These are phyloP conservation scores for Sesamia inferens DNA, from an alignment of 2,888 invertebrate species.

Conservation along the genomic window DNA sequence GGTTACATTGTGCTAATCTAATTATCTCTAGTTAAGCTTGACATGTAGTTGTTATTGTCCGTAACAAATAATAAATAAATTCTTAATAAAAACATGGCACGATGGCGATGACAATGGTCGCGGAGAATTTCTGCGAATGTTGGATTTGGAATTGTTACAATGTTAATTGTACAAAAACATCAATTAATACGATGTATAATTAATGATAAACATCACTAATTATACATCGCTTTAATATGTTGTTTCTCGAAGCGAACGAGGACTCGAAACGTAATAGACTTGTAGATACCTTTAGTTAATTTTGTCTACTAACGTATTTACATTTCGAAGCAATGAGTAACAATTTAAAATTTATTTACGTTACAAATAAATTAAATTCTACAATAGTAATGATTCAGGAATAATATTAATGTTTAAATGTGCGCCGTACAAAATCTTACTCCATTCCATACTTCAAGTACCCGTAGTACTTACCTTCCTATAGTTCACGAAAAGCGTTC, in stretches of 20 bases:
- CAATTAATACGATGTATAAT: not conserved
- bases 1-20: too few relatives aligned
- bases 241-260: not conserved
- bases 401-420: not conserved
- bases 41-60: too few relatives aligned
- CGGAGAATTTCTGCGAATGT: not conserved
- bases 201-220: conserved; percentile 5
- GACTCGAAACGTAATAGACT: not conserved
- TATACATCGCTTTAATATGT: not conserved
- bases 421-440: not conserved
- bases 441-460: not conserved
- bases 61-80: too few relatives aligned
- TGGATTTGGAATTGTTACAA: conserved; percentile 1
- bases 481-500: conserved; percentile 28
- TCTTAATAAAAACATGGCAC: too few relatives aligned
- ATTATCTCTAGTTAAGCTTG: too few relatives aligned
- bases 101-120: too few relatives aligned
- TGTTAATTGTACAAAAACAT: conserved; percentile 22
- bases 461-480: not conserved
- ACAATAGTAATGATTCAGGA: not conserved
- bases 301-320: not conserved
- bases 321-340: not conserved
- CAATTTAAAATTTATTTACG: not conserved
- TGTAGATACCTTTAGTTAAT: too few relatives aligned
- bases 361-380: conserved; percentile 2